phyloP scores from a whole-genome alignment of 1,140 invertebrate species.

The roundworm (Caenorhabditis elegans) region WBcel235 BX284605.5:7440501-7441000 shows the following conservation, averaged over 20 bases:
- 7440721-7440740: neutral
- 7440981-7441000: neutral
- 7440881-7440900: neutral
- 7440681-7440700: neutral
- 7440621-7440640: neutral
- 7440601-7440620: neutral
- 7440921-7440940: neutral
- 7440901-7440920: neutral
- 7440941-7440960: neutral
- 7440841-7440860: neutral
- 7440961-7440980: neutral
- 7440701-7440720: neutral
- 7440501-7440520: neutral
- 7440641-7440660: neutral
- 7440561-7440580: neutral
- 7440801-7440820: too few relatives aligned
- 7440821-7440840: neutral
- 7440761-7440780: neutral
- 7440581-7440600: neutral
- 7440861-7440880: neutral
- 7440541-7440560: neutral
- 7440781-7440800: neutral
- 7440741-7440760: neutral
- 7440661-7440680: neutral
- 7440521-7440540: neutral